Evolutionary conservation across 1,140 invertebrate species (phyloP).

Genomic region (Hermatobates lingyangjiaoensis): DNA sequence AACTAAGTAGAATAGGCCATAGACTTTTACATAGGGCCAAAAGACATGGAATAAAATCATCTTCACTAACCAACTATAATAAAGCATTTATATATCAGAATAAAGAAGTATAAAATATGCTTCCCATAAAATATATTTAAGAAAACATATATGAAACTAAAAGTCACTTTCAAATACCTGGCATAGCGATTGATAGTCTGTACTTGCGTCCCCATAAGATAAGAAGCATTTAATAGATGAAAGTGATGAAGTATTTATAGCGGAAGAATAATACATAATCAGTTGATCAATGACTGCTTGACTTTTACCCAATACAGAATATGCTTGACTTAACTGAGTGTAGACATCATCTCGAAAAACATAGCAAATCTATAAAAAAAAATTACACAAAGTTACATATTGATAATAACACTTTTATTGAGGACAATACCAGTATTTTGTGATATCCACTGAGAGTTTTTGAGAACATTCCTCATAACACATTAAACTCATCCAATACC

Average conservation of each 20-base stretch:
- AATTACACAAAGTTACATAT: conserved; percentile 5
- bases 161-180: conserved; percentile 24
- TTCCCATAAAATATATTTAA: background rate
- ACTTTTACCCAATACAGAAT: conserved; percentile 64
- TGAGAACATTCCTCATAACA: too few species aligned
- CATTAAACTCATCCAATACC: too few species aligned
- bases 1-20: conserved; percentile 64
- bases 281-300: conserved; percentile 84
- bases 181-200: conserved; percentile 63
- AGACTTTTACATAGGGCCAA: conserved; percentile 62
- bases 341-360: conserved; percentile 55
- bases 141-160: background rate
- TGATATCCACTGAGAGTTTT: too few species aligned
- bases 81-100: too few species aligned
- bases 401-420: too few species aligned
- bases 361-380: conserved; percentile 34
- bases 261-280: conserved; percentile 85
- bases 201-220: too few species aligned
- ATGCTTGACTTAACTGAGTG: conserved; percentile 65
- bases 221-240: conserved; percentile 52
- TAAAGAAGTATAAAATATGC: conserved; percentile 3
- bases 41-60: conserved; percentile 63
- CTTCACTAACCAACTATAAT: conserved; percentile 43
- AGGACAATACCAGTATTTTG: too few species aligned
- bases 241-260: conserved; percentile 76